Percentiles rank a stretch among this genome's conserved stretches.
Evolutionary conservation across 1,140 invertebrate genomes (phyloP).

Genomic region (Drosophila seguyi): DNA sequence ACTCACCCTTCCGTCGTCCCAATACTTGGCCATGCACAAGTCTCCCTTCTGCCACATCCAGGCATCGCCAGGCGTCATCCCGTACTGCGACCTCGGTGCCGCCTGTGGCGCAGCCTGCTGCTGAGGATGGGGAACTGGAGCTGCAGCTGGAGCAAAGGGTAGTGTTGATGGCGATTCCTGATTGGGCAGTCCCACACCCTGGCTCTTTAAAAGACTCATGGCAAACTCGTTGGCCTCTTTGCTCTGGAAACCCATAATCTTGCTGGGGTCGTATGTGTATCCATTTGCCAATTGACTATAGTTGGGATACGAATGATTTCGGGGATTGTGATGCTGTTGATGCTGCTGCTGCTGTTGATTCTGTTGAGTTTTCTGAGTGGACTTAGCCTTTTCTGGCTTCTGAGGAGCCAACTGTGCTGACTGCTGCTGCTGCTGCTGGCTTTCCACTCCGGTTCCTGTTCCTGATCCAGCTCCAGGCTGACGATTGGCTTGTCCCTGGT

Average conservation of each 20-base stretch:
- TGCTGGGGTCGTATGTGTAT: slow-evolving; percentile 86
- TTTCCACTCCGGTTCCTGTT: slow-evolving; percentile 19
- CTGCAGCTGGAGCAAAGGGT: slow-evolving; percentile 12
- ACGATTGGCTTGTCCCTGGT: slow-evolving; percentile 8
- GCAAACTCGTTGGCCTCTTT: slow-evolving; percentile 88
- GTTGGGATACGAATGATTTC: slow-evolving; percentile 47
- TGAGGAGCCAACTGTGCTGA: slow-evolving; percentile 15
- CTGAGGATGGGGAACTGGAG: slow-evolving; percentile 22
- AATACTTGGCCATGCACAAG: slow-evolving; percentile 94
- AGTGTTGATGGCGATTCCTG: slow-evolving; percentile 1
- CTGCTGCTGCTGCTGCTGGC: slow-evolving; percentile 8
- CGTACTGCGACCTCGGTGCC: slow-evolving; percentile 43
- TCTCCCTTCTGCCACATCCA: slow-evolving; percentile 92
- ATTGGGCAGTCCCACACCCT: slow-evolving; percentile 50
- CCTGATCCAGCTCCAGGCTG: slow-evolving; percentile 11
- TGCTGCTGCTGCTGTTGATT: slow-evolving; percentile 27
- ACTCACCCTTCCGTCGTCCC: slow-evolving; percentile 95
- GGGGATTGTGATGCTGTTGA: slow-evolving; percentile 33
- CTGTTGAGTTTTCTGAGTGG: slow-evolving; percentile 39
- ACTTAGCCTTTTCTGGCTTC: slow-evolving; percentile 47
- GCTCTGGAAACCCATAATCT: slow-evolving; percentile 87
- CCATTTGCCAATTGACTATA: slow-evolving; percentile 83
- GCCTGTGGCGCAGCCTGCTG: slow-evolving; percentile 11
- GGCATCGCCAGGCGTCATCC: slow-evolving; percentile 53
- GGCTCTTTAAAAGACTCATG: slow-evolving; percentile 85